Percentiles rank a stretch among this genome's conserved stretches.
Evolutionary conservation across 2,797 vertebrate species (phyloP).

Genomic region (Paratrypauchen microcephalus): DNA sequence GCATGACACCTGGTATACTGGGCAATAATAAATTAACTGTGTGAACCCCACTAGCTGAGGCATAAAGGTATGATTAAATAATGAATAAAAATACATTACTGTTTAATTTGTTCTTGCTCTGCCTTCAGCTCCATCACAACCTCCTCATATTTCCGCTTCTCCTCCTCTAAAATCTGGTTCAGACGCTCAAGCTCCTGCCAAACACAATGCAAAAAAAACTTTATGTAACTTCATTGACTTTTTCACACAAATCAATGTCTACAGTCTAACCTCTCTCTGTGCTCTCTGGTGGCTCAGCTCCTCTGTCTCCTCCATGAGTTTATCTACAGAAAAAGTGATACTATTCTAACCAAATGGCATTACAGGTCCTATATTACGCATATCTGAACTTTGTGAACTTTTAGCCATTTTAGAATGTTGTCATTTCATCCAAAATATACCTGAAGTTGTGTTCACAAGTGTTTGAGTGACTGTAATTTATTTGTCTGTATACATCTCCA

Average conservation of each 20-base stretch:
- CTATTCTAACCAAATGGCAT: neutral
- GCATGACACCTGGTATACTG: neutral
- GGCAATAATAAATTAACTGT: neutral
- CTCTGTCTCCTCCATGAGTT: conserved; percentile 97
- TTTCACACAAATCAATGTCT: too few relatives aligned
- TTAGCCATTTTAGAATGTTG: too few relatives aligned
- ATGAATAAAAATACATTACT: conserved; percentile 62
- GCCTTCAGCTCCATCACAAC: conserved; percentile 88
- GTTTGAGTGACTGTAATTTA: too few relatives aligned
- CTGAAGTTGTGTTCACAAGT: too few relatives aligned
- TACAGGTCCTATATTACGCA: too few relatives aligned
- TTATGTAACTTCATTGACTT: neutral
- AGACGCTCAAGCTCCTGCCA: conserved; percentile 89
- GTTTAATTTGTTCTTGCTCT: conserved; percentile 93
- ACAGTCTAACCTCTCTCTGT: conserved; percentile 84
- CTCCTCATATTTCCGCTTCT: conserved; percentile 94
- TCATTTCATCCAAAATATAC: too few relatives aligned
- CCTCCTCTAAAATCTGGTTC: conserved; percentile 91
- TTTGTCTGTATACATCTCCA: too few relatives aligned
- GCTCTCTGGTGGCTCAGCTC: conserved; percentile 92
- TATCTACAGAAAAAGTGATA: conserved; percentile 79
- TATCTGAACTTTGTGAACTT: too few relatives aligned
- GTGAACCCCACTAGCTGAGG: neutral
- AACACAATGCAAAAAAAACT: neutral
- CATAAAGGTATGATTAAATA: neutral